Evolutionary conservation across 1,140 invertebrate species (phyloP), one percentile per base, ranked within the genome.

Genomic region (Cheumatopsyche charites): DNA sequence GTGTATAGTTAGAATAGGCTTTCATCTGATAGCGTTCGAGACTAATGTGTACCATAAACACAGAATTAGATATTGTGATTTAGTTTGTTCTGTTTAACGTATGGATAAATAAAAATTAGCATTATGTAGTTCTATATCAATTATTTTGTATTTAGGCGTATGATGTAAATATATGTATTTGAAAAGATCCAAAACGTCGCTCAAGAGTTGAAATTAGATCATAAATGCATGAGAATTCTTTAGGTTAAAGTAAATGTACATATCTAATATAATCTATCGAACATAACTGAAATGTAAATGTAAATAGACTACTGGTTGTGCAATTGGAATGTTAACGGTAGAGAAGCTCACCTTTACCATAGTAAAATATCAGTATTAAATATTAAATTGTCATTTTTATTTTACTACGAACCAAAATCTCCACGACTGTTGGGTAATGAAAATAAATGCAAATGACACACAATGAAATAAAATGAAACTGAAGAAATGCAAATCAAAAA

Each of bases 231-330:
- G 9, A 4, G 29, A 36, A 36, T 36, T 9, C 29, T n/a, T n/a
- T n/a, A n/a, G n/a, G n/a, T n/a, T n/a, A n/a, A 36, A 36, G 29
- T 36, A 9, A 36, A 36, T 36, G 29, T 55, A 58, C 21, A 58
- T 19, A 52, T 19, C 23, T 9, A 19, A 52, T 17, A 15, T 58
- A 58, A 23, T 25, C 21, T 25, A 2, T 52, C 19, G 19, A 52
- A 52, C 19, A 52, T 58, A 21, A 25, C 21, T 25, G 21, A 21
- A 23, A 58, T 25, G 7, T 17, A 52, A 58, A 25, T 58, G 55
- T 58, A 58, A 23, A 58, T 58, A 58, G 12, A 58, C 21, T n/a
- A 23, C 23, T 58, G 55, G 55, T 58, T 58, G 55, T 58, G 55
- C 55, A 58, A 12, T 25, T 58, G 23, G 23, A 58, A 58, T 26